phyloP scores from a whole-genome alignment of 2,888 invertebrate species.

The Cataglyphis altisquamis region DNA sequence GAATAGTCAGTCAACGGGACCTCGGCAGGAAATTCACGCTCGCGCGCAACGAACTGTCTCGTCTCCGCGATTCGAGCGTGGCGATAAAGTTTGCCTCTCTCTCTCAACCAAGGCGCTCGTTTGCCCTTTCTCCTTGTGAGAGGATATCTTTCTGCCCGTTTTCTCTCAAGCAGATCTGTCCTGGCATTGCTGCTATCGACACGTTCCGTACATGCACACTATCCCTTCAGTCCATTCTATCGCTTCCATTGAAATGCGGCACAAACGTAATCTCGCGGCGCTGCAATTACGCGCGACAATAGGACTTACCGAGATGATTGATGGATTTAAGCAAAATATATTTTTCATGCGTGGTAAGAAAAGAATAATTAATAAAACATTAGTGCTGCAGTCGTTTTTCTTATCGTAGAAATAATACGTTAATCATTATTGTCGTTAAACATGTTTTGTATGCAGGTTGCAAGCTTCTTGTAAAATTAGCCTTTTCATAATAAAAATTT shows the following conservation, averaged over 20 bases:
- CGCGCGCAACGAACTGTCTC: slow-evolving; percentile 75
- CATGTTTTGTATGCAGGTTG: not conserved
- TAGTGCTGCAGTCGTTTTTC: not conserved
- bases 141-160: not conserved
- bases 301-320: not conserved
- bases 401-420: not conserved
- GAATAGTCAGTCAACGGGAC: slow-evolving; percentile 74
- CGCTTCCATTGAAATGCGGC: slow-evolving; percentile 34
- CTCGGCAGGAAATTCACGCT: slow-evolving; percentile 75
- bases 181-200: slow-evolving; percentile 60
- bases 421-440: not conserved
- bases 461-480: not conserved
- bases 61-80: slow-evolving; percentile 63
- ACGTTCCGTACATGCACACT: slow-evolving; percentile 57
- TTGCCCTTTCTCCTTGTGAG: not conserved
- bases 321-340: not conserved
- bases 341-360: not conserved
- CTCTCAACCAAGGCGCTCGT: not conserved
- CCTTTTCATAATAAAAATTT: not conserved
- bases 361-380: not conserved
- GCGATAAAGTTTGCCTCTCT: slow-evolving; percentile 64
- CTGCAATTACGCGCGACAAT: slow-evolving; percentile 20
- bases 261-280: slow-evolving; percentile 36
- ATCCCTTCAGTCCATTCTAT: slow-evolving; percentile 44
- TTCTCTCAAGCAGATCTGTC: not conserved